phyloP scores from a whole-genome alignment of 2,797 vertebrate genomes.

The Urosaurus nigricauda region DNA sequence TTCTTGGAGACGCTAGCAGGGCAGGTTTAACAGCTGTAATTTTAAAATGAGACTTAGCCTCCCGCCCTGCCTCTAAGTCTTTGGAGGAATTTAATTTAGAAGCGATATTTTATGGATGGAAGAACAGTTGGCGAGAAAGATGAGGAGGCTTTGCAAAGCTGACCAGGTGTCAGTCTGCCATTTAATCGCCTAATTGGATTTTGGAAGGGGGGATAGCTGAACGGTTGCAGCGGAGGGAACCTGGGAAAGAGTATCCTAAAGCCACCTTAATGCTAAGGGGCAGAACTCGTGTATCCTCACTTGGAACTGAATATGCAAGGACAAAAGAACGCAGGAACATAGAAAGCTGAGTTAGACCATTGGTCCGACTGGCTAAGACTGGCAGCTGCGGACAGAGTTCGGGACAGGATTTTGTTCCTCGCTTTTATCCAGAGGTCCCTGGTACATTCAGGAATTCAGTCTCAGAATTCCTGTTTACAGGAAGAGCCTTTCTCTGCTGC shows the following conservation, averaged over 20 bases:
- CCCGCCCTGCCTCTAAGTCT: no score
- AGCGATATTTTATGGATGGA: neutral
- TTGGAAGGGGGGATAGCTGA: neutral
- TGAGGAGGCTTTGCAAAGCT: neutral
- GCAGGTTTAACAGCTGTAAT: no score
- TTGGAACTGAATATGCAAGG: neutral
- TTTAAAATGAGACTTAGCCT: neutral
- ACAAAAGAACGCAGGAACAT: neutral
- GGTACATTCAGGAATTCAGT: neutral
- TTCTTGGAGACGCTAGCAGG: no score
- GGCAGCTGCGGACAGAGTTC: no score
- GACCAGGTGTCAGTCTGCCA: no score
- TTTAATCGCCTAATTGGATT: neutral
- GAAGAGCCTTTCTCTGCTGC: neutral
- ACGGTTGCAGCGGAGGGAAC: neutral
- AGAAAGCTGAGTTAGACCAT: no score
- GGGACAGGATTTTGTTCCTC: no score
- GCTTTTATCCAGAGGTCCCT: neutral
- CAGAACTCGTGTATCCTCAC: neutral
- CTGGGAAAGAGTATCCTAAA: neutral
- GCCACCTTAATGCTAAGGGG: neutral
- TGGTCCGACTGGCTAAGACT: no score
- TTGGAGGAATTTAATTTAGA: neutral
- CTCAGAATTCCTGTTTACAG: neutral
- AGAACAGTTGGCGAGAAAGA: neutral